phyloP scores from a whole-genome alignment of 2,113 vertebrate genomes.

The Boleophthalmus pectinirostris region DNA sequence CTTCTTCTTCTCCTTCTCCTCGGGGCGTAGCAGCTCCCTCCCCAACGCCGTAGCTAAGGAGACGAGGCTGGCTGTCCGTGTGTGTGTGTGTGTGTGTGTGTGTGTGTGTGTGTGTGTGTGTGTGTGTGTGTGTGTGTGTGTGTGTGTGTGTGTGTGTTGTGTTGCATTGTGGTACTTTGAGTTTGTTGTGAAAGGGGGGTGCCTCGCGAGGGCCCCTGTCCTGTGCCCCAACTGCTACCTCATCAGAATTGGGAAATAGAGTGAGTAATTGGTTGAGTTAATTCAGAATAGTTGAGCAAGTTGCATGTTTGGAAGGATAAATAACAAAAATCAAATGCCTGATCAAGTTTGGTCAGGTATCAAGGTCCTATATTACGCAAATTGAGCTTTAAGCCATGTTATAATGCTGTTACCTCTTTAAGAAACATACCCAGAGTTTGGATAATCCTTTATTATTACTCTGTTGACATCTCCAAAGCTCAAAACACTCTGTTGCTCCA shows the following conservation, averaged over 20 bases:
- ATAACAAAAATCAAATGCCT: neutral
- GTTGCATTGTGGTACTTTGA: constrained; percentile 79
- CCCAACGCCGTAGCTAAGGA: constrained; percentile 62
- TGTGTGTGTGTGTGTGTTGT: constrained; percentile 38
- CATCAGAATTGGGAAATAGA: neutral
- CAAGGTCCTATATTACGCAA: no score
- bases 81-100: no score
- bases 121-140: no score
- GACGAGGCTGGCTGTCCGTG: constrained; percentile 42
- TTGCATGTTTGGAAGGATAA: neutral
- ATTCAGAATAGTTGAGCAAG: neutral
- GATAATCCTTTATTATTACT: no score
- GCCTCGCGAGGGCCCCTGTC: neutral
- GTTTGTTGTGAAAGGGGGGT: constrained; percentile 32
- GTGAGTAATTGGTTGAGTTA: neutral
- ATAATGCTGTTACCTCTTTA: no score
- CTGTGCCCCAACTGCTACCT: neutral
- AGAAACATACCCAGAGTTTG: no score
- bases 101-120: no score
- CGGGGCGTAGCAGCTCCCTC: constrained; percentile 69
- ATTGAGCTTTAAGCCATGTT: no score
- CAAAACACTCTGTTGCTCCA: no score
- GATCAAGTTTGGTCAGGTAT: neutral
- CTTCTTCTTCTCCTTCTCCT: constrained; percentile 41
- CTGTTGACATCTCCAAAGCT: no score